Evolutionary conservation across 2,113 vertebrate species (phyloP).

Genomic region (Actenoides hombroni): DNA sequence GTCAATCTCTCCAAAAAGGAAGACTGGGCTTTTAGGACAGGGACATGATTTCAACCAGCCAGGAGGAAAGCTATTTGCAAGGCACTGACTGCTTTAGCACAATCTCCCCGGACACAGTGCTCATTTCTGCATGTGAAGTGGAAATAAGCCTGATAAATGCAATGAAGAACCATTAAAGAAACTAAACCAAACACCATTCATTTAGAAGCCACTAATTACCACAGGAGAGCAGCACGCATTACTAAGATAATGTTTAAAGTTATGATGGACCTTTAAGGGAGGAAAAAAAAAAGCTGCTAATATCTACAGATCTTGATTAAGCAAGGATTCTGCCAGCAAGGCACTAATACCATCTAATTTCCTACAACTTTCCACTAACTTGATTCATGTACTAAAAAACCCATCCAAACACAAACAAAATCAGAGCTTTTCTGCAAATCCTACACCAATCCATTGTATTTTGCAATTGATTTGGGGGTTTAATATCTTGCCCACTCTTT

Average conservation of each 20-base stretch:
- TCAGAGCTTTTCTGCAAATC: background rate
- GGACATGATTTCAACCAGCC: background rate
- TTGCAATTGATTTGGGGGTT: background rate
- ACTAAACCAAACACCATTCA: background rate
- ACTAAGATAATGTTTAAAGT: background rate
- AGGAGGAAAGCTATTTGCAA: background rate
- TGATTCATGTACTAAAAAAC: background rate
- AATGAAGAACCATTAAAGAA: background rate
- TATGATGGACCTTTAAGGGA: background rate
- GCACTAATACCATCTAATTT: background rate
- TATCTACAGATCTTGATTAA: background rate
- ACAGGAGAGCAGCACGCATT: background rate
- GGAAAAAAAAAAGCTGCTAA: background rate
- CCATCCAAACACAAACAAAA: background rate
- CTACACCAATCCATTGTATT: background rate
- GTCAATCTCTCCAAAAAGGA: background rate
- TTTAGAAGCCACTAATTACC: background rate
- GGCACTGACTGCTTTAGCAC: background rate
- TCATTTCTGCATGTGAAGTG: background rate
- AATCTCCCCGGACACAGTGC: background rate
- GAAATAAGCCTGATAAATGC: background rate
- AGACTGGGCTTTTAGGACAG: background rate
- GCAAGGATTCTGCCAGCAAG: background rate
- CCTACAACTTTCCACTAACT: background rate
- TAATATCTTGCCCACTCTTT: background rate